phyloP scores from a whole-genome alignment of 2,888 invertebrate species.

The Drosophila borborema region DNA sequence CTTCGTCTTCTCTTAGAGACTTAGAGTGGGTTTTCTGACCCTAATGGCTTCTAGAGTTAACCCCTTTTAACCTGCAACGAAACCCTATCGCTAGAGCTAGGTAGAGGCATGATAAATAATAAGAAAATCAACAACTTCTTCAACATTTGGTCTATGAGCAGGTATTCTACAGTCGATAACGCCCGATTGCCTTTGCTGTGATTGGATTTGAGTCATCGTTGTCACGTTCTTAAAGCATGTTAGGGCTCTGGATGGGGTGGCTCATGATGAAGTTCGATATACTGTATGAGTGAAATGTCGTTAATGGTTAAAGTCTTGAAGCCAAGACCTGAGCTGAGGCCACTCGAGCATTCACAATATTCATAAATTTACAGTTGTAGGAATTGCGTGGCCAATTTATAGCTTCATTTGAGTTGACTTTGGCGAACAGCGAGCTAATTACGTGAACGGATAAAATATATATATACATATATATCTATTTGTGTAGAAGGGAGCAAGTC shows the following conservation, averaged over 20 bases:
- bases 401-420: conserved; percentile 30
- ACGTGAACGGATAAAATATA: conserved; percentile 50
- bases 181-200: not conserved
- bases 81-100: no score
- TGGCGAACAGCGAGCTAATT: conserved; percentile 56
- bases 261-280: conserved; percentile 60
- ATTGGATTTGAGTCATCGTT: not conserved
- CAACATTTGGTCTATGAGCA: not conserved
- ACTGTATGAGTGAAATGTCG: conserved; percentile 76
- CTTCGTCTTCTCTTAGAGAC: no score
- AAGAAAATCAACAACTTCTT: no score
- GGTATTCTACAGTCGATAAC: not conserved
- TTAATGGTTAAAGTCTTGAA: not conserved
- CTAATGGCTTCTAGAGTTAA: no score
- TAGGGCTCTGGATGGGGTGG: conserved; percentile 58
- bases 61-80: no score
- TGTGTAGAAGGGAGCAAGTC: conserved; percentile 37
- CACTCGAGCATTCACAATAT: not conserved
- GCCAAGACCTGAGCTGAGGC: not conserved
- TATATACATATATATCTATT: conserved; percentile 1
- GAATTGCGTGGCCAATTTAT: conserved; percentile 13
- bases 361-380: not conserved
- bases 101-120: not conserved
- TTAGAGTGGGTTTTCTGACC: no score
- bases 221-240: conserved; percentile 64